Evolutionary conservation across 2,113 vertebrate genomes (phyloP).

Genomic region (Zosterops hypoxanthus): DNA sequence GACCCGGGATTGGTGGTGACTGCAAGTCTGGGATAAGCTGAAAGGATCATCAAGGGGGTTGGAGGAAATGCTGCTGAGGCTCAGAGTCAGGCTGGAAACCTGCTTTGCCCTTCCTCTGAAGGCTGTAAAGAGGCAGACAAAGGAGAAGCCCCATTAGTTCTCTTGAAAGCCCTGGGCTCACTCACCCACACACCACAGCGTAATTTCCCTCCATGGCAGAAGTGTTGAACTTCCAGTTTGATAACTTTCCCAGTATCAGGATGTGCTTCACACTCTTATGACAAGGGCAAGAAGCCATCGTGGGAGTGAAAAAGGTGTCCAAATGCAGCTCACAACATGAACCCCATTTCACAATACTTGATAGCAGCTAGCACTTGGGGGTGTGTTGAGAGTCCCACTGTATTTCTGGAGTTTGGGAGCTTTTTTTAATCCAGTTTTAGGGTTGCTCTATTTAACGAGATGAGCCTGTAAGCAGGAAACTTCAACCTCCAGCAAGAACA

Average conservation of each 20-base stretch:
- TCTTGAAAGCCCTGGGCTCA: background rate
- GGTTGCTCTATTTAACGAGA: background rate
- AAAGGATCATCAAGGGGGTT: accelerated
- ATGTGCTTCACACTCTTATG: background rate
- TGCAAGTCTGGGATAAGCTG: background rate
- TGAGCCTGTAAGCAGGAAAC: background rate
- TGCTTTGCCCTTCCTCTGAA: background rate
- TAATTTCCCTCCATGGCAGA: background rate
- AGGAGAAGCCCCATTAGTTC: background rate
- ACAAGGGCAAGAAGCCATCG: background rate
- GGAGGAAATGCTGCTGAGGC: background rate
- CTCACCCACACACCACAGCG: background rate
- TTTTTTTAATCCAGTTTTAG: background rate
- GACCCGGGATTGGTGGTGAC: background rate
- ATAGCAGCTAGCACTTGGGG: background rate
- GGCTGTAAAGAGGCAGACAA: background rate
- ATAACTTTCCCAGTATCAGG: background rate
- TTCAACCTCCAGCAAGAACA: background rate
- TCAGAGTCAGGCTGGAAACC: background rate
- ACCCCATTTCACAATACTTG: background rate
- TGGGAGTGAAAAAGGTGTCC: background rate
- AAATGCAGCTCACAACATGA: background rate
- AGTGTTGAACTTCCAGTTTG: background rate
- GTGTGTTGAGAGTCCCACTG: background rate
- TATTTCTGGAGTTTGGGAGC: background rate